These are phyloP conservation scores for Argya squamiceps DNA, from an alignment of 2,797 vertebrate species.

Conservation along the genomic window DNA sequence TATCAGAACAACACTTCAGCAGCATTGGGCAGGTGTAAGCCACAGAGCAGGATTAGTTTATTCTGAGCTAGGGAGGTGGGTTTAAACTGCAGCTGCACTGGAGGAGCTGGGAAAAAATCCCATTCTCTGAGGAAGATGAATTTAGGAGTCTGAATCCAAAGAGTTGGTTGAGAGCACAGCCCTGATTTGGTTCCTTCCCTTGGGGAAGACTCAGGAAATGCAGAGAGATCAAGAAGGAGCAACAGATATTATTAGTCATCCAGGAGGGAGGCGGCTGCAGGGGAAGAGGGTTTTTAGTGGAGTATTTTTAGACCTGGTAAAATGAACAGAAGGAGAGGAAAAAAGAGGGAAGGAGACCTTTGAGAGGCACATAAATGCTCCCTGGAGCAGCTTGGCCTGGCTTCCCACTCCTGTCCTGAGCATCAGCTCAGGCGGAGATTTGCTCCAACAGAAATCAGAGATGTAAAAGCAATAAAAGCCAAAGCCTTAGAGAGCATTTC, in stretches of 20 bases:
- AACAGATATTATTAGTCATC: constrained; percentile 54
- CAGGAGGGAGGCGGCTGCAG: constrained; percentile 35
- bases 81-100: not conserved
- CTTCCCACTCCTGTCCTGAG: not conserved
- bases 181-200: not conserved
- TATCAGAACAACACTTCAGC: not conserved
- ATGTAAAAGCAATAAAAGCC: not conserved
- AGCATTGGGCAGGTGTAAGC: not conserved
- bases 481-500: not conserved
- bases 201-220: constrained; percentile 17
- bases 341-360: not conserved
- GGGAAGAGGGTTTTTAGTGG: constrained; percentile 7
- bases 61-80: not conserved
- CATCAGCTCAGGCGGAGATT: not conserved
- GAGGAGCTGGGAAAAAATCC: not conserved
- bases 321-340: not conserved
- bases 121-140: not conserved
- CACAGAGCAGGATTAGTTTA: not conserved
- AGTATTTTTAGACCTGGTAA: constrained; percentile 56
- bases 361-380: not conserved
- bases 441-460: not conserved
- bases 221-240: constrained; percentile 26
- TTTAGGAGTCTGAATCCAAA: not conserved
- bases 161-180: not conserved
- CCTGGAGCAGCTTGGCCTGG: not conserved